Evolutionary conservation across 2,113 vertebrate genomes (phyloP).

Genomic region (Theropithecus gelada): DNA sequence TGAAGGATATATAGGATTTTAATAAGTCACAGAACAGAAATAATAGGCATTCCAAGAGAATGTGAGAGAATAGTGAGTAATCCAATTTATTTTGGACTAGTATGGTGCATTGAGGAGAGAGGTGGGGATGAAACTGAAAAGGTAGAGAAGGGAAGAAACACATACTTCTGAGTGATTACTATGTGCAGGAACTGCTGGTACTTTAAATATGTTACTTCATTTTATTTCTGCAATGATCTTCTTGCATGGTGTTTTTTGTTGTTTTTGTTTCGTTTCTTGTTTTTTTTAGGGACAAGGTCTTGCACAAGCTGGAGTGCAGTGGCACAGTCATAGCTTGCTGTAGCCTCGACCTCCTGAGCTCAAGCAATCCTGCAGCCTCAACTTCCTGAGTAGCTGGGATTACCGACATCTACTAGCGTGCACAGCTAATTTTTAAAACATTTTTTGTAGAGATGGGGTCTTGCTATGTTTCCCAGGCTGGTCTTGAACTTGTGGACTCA

Average conservation of each 20-base stretch:
- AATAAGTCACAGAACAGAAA: background rate
- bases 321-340: too few species aligned
- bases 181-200: background rate
- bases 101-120: background rate
- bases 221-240: constrained; percentile 14
- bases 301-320: too few species aligned
- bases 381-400: too few species aligned
- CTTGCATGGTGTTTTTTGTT: background rate
- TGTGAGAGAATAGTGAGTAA: background rate
- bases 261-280: too few species aligned
- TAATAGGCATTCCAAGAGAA: background rate
- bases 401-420: too few species aligned
- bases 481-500: too few species aligned
- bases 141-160: background rate
- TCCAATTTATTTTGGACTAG: background rate
- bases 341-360: too few species aligned
- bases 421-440: too few species aligned
- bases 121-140: background rate
- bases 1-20: background rate
- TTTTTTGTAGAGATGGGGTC: too few species aligned
- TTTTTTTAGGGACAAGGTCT: too few species aligned
- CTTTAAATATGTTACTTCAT: background rate
- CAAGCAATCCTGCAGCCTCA: too few species aligned
- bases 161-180: background rate
- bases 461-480: too few species aligned